Evolutionary conservation across 1,140 invertebrate genomes (phyloP), one percentile per base, ranked within the genome.

Genomic region (Drosophila ananassae): DNA sequence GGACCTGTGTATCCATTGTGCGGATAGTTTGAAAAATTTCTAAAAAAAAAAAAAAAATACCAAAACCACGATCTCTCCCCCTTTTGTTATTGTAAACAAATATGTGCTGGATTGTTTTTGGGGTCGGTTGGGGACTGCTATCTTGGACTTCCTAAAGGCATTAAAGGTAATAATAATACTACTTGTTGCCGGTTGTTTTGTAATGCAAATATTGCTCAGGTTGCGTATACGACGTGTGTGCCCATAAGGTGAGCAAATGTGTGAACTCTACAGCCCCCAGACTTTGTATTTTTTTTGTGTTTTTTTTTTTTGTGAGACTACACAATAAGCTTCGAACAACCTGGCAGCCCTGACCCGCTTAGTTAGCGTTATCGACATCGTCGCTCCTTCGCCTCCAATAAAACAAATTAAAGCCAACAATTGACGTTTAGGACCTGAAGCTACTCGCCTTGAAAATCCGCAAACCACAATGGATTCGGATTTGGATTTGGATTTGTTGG

Each of bases 401-500:
- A 87, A 87, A 89, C 79, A 89, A 89, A 89, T 87, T 87, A 83
- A 79, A 89, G 83, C 73, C 83, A 79, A 77, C 73, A 85, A 85
- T 81, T 84, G 81, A 87, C 81, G 78, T 72, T 87, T 89, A 89
- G 79, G 83, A 89, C 83, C 83, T 89, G 79, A 89, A 89, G 83
- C 83, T 83, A 89, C 83, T 89, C 56, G 83, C 83, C 83, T 87
- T 87, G 83, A 87, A 87, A 77, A 62, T 37, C 55, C 51, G 60
- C 57, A 48, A 48, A 34, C 47, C 25, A 60, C 63, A 77, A 73
- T 57, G 54, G 57, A 25, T 44, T 58, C 9, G 41, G 41, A 17
- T 46, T 46, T 7, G 44, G 21, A 9, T 47, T 47, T 9, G 17
- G 44, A 47, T 44, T 44, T 44, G 21, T 28, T 28, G 2, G 32